Evolutionary conservation across 2,113 vertebrate species (phyloP).

Genomic region (Tricholaema leucomelas): DNA sequence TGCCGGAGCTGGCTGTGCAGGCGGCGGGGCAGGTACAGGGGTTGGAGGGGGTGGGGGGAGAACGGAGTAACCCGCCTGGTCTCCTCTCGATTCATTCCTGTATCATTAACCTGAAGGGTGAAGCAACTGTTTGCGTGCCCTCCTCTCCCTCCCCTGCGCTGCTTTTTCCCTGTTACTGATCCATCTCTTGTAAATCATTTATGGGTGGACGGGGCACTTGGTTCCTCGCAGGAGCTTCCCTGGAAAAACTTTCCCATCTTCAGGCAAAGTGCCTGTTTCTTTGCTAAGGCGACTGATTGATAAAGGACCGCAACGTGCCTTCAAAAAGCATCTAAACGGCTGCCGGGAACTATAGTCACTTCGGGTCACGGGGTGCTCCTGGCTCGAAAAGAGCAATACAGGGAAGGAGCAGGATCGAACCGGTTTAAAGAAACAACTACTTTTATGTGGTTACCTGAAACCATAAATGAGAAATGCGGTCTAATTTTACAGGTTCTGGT

Average conservation of each 20-base stretch:
- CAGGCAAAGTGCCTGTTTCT: background rate
- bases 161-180: conserved; percentile 33
- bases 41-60: background rate
- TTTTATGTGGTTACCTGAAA: conserved; percentile 47
- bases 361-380: conserved; percentile 31
- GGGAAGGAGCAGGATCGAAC: conserved; percentile 52
- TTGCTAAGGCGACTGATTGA: conserved; percentile 41
- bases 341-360: conserved; percentile 5
- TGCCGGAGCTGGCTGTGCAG: background rate
- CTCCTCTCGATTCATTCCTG: background rate
- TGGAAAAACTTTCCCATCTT: conserved; percentile 53
- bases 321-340: conserved; percentile 49
- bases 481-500: conserved; percentile 21
- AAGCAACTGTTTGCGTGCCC: conserved; percentile 2
- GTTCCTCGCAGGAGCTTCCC: conserved; percentile 31
- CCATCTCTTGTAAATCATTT: conserved; percentile 59
- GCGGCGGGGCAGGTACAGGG: background rate
- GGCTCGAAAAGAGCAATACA: conserved; percentile 41
- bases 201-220: conserved; percentile 25
- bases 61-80: background rate
- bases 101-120: conserved; percentile 30
- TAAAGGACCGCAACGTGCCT: conserved; percentile 33
- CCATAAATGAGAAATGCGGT: conserved; percentile 9
- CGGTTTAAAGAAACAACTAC: conserved; percentile 40
- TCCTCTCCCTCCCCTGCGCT: background rate